Percentiles rank a stretch among this genome's conserved stretches.
phyloP scores from a whole-genome alignment of 1,140 invertebrate genomes.

The Probaryconus sp. region DNA sequence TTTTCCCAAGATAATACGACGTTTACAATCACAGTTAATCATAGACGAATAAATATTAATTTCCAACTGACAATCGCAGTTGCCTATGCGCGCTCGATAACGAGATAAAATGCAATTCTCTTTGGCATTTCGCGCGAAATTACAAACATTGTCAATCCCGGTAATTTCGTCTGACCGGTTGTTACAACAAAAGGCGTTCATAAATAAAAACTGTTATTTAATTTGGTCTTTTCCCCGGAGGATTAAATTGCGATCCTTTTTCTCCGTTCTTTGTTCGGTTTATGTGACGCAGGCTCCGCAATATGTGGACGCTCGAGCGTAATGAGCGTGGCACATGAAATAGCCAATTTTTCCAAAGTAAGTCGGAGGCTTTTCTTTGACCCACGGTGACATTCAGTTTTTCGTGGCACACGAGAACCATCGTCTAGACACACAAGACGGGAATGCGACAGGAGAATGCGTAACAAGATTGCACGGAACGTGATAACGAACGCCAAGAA shows the following conservation, averaged over 20 bases:
- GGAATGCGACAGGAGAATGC: conserved; percentile 58
- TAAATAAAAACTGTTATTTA: conserved; percentile 31
- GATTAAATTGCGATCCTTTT: conserved; percentile 42
- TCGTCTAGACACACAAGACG: conserved; percentile 39
- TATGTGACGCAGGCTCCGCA: conserved; percentile 39
- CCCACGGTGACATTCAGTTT: conserved; percentile 43
- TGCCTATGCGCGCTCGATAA: too few species aligned
- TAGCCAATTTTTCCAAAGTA: conserved; percentile 48
- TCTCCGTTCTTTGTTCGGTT: conserved; percentile 31
- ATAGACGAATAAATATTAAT: conserved; percentile 17
- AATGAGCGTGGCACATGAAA: conserved; percentile 54
- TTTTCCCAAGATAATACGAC: conserved; percentile 30
- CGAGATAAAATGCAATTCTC: too few species aligned
- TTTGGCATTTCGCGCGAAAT: too few species aligned
- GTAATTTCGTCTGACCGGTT: too few species aligned
- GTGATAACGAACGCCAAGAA: conserved; percentile 60
- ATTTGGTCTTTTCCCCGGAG: conserved; percentile 41
- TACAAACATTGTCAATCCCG: too few species aligned
- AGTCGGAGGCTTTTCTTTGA: conserved; percentile 47
- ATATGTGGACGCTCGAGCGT: conserved; percentile 44
- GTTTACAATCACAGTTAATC: conserved; percentile 34
- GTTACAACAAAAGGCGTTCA: too few species aligned
- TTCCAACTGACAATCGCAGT: too few species aligned
- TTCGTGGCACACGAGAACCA: conserved; percentile 37
- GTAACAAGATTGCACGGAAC: conserved; percentile 61